Base-by-base conservation (phyloP, 1,140 invertebrate species). In the Drosophila busckii region DNA sequence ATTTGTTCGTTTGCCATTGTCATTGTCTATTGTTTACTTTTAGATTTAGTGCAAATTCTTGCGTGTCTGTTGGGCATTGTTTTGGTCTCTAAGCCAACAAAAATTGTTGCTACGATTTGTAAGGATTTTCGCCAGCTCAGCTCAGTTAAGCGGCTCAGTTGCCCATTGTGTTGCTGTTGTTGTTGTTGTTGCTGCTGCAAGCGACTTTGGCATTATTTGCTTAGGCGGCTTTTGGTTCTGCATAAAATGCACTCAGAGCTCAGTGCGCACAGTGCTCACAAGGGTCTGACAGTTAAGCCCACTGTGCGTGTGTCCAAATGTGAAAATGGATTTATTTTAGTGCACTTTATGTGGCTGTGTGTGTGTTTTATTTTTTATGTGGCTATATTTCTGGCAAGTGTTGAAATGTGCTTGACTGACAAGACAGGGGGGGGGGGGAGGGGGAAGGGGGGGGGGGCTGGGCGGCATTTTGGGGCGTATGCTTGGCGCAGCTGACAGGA, bases 291-390 rank as follows among this genome's bases (percentile, higher is more conserved):
- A 40, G 40, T 20, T 38, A 26, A 34, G 26, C 9, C 26, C 38
- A 32, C 49, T 17, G 12, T 6, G 17, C 8, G 13, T 12, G 10
- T 31, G 41, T 35, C 9, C 8, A 23, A 9, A 9, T 37, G 29
- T 20, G 25, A 19, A 41, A 56, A 32, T 44, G 56, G 41, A 53
- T 53, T 73, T 73, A 54, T 40, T 62, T 62, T 40, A 62, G 42
- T 50, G 59, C 35, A 23, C 19, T 12, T 22, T 25, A 16, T 46
- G 49, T 55, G 32, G 31, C 37, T 50, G 46, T 48, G 34, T 65
- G 54, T 52, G 60, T 70, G 61, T 76, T 76, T 76, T 46, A 61
- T 55, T 62, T 78, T 76, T 78, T 76, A 76, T 76, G 71, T 70
- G 61, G 56, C 46, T 63, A 68, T 78, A 78, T 78, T 68, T 78